These are phyloP conservation scores for Lasioglossum morio DNA, from an alignment of 2,888 invertebrate species.

Conservation along the genomic window DNA sequence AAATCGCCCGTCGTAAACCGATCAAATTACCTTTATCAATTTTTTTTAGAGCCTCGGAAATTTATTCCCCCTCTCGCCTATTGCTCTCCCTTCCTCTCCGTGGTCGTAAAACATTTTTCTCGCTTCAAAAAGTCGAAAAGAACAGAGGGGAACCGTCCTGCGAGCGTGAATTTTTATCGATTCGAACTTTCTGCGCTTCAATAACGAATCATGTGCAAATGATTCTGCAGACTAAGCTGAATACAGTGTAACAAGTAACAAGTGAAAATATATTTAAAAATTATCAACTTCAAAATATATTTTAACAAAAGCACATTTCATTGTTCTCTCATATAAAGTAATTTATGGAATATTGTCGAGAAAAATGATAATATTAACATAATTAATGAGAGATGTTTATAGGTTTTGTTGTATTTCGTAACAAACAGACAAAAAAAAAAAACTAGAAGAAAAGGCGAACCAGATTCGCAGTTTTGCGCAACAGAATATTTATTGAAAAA, in stretches of 20 bases:
- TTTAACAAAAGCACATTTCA: neutral
- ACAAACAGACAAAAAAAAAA: too few species aligned
- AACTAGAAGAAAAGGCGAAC: neutral
- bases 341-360: too few species aligned
- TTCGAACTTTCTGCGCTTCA: neutral
- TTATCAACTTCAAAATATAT: too few species aligned
- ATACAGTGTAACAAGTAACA: too few species aligned
- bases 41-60: neutral
- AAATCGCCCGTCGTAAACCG: conserved; percentile 31
- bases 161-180: neutral
- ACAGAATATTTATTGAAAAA: conserved; percentile 42
- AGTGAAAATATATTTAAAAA: too few species aligned
- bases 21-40: conserved; percentile 45
- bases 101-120: neutral
- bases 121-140: neutral
- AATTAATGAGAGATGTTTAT: neutral
- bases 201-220: neutral
- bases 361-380: neutral
- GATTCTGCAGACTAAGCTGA: neutral
- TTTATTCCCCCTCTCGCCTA: neutral
- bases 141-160: neutral
- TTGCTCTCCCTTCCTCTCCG: neutral
- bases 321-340: neutral
- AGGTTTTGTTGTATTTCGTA: too few species aligned
- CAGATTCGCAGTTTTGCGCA: neutral